Base-by-base conservation (phyloP, 2,888 invertebrate genomes). In the Apamea epomidion region DNA sequence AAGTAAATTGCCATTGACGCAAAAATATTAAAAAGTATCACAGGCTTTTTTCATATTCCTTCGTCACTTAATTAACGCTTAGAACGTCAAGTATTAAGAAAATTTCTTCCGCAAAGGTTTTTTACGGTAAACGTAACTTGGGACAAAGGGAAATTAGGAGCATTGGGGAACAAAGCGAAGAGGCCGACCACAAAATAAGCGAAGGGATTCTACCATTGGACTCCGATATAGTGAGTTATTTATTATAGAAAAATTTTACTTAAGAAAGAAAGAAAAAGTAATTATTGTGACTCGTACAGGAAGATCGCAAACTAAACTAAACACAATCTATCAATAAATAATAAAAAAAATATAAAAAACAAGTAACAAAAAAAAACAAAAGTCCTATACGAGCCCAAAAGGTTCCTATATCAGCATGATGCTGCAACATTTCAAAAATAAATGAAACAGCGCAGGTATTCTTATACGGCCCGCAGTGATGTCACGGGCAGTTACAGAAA, bases 1-100 rank as follows among this genome's bases (percentile, higher is more conserved):
- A 89, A 81, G 87, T 90, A 91, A 91, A 91, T 91, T 91, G 84
- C 84, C 85, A 89, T 90, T 89, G 90, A 86, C 83, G 83, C 80
- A 77, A 88, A 90, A 89, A 88, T 84, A 88, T 91, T 90, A 85
- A 80, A 84, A 88, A 85, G 80, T 82, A 85, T 84, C 81, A 82
- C 82, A 74, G 84, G 81, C 76, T 84, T 88, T 82, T 85, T 86
- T 86, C 75, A 81, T 88, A 89, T 88, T 88, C 83, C 83, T 84
- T 85, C 85, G 76, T 87, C 88, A 90, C 89, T 92, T 93, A 92
- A 93, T 93, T 92, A 93, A 92, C 90, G 90, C 86, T 87, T 84
- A 84, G 78, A 80, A 86, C 81, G 82, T 85, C 81, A 88, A 92
- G 85, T 88, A 88, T 88, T 87, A 85, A 81, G 85, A 83, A 88